Percentiles rank a stretch among this genome's conserved stretches.
phyloP scores from a whole-genome alignment of 2,113 vertebrate species.

The Elanoides forficatus region DNA sequence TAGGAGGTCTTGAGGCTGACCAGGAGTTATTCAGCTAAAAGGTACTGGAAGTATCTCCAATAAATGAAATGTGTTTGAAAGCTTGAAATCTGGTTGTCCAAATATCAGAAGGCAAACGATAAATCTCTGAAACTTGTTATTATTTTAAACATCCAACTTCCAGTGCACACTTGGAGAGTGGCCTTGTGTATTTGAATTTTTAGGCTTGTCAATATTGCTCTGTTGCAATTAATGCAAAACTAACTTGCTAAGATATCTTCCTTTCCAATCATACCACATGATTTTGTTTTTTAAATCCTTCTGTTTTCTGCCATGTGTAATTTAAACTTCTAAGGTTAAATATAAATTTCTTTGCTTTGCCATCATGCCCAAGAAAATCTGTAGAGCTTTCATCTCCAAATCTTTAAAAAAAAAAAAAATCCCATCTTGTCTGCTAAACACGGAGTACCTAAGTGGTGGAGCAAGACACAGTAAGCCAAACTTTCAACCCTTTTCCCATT shows the following conservation, averaged over 20 bases:
- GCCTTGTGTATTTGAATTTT: not conserved
- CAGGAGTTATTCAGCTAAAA: not conserved
- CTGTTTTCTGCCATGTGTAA: not conserved
- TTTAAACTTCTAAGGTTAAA: not conserved
- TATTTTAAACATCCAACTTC: not conserved
- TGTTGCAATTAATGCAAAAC: not conserved
- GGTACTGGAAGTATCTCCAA: not conserved
- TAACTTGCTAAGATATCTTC: not conserved
- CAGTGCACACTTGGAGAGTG: not conserved
- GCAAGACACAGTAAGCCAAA: not conserved
- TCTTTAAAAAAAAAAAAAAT: not conserved
- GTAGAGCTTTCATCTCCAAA: not conserved
- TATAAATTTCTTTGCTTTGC: not conserved
- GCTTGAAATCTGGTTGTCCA: not conserved
- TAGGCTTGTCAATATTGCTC: not conserved
- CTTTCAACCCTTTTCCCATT: not conserved
- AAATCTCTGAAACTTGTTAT: not conserved
- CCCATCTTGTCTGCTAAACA: not conserved
- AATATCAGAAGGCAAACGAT: not conserved
- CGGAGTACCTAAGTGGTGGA: not conserved
- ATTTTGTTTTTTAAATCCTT: not conserved
- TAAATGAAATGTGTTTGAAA: not conserved
- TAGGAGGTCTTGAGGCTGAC: not conserved
- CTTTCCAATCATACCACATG: not conserved
- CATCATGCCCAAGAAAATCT: not conserved